phyloP scores from a whole-genome alignment of 2,113 vertebrate species.

The human (Homo sapiens) region GRCh38 chr9:127346501-127347000 shows the following conservation, averaged over 20 bases:
- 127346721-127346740: background rate
- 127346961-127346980: background rate
- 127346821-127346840: background rate
- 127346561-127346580: background rate
- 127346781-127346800: background rate
- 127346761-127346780: background rate
- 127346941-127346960: too few species aligned
- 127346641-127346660: background rate
- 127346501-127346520: background rate
- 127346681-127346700: background rate
- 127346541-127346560: background rate
- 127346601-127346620: background rate
- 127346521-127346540: background rate
- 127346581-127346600: background rate
- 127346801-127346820: background rate
- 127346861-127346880: background rate
- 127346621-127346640: background rate
- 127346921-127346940: background rate
- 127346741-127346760: rapidly evolving
- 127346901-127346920: background rate
- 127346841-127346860: background rate
- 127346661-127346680: background rate
- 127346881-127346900: background rate
- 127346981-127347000: background rate
- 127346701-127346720: background rate